Evolutionary conservation across 2,888 invertebrate genomes (phyloP).

Genomic region (Hanleya hanleyi): DNA sequence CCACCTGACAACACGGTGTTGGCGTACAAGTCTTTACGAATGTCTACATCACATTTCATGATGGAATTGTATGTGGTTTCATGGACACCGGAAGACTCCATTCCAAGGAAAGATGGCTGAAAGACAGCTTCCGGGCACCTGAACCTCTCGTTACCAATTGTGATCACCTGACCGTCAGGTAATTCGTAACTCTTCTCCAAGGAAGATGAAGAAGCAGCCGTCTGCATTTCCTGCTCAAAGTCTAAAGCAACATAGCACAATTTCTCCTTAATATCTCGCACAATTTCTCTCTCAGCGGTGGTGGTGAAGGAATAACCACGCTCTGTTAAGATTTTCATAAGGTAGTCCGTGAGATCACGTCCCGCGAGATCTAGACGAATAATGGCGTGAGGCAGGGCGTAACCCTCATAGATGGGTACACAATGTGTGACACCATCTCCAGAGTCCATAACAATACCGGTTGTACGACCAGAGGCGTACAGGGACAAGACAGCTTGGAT

Average conservation of each 20-base stretch:
- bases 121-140: constrained; percentile 69
- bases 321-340: constrained; percentile 90
- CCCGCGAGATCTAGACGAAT: constrained; percentile 94
- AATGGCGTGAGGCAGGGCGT: constrained; percentile 95
- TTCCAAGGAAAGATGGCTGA: constrained; percentile 72
- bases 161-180: constrained; percentile 69
- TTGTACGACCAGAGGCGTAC: constrained; percentile 96
- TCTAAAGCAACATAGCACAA: constrained; percentile 64
- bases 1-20: constrained; percentile 86
- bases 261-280: constrained; percentile 72
- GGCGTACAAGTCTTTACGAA: constrained; percentile 62
- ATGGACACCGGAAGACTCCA: constrained; percentile 58
- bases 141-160: constrained; percentile 70
- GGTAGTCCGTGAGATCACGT: constrained; percentile 95
- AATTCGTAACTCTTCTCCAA: constrained; percentile 69
- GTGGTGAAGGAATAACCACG: constrained; percentile 57
- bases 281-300: constrained; percentile 72
- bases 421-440: constrained; percentile 97
- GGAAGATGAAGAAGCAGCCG: constrained; percentile 55
- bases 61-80: constrained; percentile 65
- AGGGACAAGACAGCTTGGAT: constrained; percentile 94
- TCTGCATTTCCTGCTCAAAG: constrained; percentile 64
- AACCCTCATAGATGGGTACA: constrained; percentile 94
- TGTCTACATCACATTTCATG: constrained; percentile 66
- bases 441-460: constrained; percentile 95